A percentile compares a stretch with the other conserved stretches of the same genome.
phyloP scores from a whole-genome alignment of 2,888 invertebrate species.

The Drosophila ustulata region DNA sequence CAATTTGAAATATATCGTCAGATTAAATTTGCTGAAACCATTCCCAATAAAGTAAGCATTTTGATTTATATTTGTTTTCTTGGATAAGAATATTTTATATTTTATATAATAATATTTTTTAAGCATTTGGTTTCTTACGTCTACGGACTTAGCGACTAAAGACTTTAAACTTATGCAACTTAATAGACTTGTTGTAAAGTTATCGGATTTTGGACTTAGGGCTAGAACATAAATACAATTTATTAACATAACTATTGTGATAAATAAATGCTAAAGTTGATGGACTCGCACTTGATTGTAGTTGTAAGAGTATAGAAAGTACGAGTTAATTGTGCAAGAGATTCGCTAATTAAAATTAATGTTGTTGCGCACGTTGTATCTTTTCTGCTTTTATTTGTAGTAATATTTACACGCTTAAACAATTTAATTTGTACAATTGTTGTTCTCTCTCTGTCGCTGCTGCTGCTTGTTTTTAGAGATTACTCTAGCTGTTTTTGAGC shows the following conservation, averaged over 20 bases:
- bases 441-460: constrained; percentile 20
- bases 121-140: constrained; percentile 39
- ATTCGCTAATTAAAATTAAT: constrained; percentile 75
- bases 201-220: constrained; percentile 48
- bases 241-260: constrained; percentile 39
- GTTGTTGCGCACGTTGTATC: constrained; percentile 26
- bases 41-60: constrained; percentile 14
- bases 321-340: constrained; percentile 52
- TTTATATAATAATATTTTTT: constrained; percentile 71
- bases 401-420: constrained; percentile 71
- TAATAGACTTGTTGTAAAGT: constrained; percentile 10
- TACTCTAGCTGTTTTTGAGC: constrained; percentile 55
- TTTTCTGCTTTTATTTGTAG: constrained; percentile 17
- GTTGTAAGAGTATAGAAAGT: constrained; percentile 41
- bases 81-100: constrained; percentile 76
- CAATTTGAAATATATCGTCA: too few species aligned
- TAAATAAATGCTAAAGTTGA: constrained; percentile 63
- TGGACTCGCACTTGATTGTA: constrained; percentile 13
- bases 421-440: constrained; percentile 70
- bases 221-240: constrained; percentile 58
- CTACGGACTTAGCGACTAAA: constrained; percentile 44
- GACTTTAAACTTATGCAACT: constrained; percentile 51
- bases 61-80: constrained; percentile 51
- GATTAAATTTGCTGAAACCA: background rate
- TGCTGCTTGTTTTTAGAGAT: constrained; percentile 14